A percentile compares a stretch with the other conserved stretches of the same genome.
Evolutionary conservation across 2,113 vertebrate species (phyloP).

Genomic region (Pelecanus crispus): DNA sequence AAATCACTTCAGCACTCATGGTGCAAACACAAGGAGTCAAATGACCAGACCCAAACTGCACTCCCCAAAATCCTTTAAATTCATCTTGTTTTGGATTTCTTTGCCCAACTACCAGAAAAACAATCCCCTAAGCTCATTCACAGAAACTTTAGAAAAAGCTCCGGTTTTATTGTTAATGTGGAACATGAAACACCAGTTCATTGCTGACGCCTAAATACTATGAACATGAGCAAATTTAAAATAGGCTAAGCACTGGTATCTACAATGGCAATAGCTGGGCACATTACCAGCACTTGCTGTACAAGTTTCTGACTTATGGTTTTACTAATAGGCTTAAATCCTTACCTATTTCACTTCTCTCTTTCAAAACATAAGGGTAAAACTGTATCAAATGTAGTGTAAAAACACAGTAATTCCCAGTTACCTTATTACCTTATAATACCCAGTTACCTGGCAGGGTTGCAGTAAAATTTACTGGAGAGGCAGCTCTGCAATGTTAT

Average conservation of each 20-base stretch:
- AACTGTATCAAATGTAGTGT: not conserved
- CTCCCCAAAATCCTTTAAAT: not conserved
- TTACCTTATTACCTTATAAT: not conserved
- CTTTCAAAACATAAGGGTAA: not conserved
- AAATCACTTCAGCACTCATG: not conserved
- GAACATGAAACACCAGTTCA: not conserved
- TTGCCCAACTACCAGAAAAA: not conserved
- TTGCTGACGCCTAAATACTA: not conserved
- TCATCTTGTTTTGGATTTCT: not conserved
- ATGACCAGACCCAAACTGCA: not conserved
- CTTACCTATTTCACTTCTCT: not conserved
- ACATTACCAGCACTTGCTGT: not conserved
- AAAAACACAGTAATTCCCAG: not conserved
- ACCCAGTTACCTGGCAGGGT: not conserved
- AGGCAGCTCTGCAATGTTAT: not conserved
- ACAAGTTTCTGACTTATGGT: not conserved
- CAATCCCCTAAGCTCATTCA: not conserved
- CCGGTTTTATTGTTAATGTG: not conserved
- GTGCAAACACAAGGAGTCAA: not conserved
- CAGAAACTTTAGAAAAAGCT: not conserved
- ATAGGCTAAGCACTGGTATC: not conserved
- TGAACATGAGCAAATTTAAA: not conserved
- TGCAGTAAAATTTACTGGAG: not conserved
- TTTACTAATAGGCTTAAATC: not conserved
- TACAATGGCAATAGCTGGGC: not conserved